Conservation (phyloP, 2,113 vertebrate species). For the Mustelus asterias region DNA sequence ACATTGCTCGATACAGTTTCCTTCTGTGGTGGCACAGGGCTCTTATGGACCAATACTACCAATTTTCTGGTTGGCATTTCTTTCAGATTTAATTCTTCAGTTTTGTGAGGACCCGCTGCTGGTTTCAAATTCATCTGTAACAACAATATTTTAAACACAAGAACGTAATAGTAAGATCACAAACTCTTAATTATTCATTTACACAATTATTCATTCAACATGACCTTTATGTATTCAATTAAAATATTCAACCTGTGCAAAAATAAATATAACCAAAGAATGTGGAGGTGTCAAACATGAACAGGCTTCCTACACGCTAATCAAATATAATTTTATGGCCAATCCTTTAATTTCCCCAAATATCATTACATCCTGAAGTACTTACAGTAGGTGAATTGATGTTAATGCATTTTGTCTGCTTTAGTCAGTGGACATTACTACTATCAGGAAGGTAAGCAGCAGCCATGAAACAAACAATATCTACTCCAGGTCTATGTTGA, state of each 20-base stretch:
- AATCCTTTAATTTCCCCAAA: background rate
- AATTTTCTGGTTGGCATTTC: background rate
- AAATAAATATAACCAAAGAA: background rate
- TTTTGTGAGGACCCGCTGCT: background rate
- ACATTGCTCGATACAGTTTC: conserved; percentile 12
- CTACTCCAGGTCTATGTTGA: background rate
- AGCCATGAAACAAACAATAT: background rate
- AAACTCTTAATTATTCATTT: no score
- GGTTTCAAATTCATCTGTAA: conserved; percentile 28
- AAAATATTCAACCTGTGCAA: background rate
- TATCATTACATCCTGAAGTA: background rate
- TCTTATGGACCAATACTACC: conserved; percentile 33
- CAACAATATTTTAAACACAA: conserved; percentile 27
- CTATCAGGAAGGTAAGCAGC: background rate
- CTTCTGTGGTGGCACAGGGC: background rate
- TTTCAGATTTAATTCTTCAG: background rate
- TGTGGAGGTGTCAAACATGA: background rate
- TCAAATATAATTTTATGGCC: background rate
- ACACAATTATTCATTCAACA: background rate
- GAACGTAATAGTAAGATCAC: background rate
- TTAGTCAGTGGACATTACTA: background rate
- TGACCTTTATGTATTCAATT: background rate
- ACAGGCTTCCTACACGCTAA: background rate
- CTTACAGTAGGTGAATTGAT: background rate
- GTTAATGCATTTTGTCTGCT: background rate